These are phyloP conservation scores for Tamias sibiricus DNA, from an alignment of 2,113 vertebrate genomes.

Conservation along the genomic window DNA sequence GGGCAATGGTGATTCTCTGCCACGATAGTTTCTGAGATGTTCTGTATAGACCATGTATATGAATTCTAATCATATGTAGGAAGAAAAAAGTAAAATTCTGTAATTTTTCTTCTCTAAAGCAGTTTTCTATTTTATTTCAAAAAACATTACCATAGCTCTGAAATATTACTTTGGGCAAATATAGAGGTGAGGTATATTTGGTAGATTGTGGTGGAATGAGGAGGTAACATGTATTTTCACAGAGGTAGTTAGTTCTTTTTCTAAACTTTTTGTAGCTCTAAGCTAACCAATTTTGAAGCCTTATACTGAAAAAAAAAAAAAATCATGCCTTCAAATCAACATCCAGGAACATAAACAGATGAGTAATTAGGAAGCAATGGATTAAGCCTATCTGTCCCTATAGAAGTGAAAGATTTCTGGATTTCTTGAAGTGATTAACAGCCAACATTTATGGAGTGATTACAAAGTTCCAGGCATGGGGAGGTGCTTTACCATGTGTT, in stretches of 20 bases:
- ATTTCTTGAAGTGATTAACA: neutral
- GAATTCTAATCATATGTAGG: neutral
- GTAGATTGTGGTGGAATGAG: no score
- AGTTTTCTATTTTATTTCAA: slow-evolving; percentile 41
- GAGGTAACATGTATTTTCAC: neutral
- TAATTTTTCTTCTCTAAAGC: slow-evolving; percentile 27
- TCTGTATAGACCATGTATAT: neutral
- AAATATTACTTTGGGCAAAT: neutral
- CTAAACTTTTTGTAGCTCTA: neutral
- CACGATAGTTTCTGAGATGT: neutral
- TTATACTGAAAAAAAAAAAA: neutral
- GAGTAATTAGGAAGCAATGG: neutral
- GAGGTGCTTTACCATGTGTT: no score
- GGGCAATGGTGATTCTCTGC: neutral
- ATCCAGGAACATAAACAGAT: neutral
- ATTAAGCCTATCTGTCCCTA: neutral
- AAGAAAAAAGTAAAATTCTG: slow-evolving; percentile 35
- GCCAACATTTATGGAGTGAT: neutral
- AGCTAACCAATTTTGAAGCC: neutral
- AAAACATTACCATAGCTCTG: neutral
- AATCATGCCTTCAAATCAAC: neutral
- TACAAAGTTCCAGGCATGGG: no score
- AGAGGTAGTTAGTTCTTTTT: neutral
- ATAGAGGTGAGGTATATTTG: neutral
- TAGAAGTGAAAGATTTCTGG: neutral